phyloP scores from a whole-genome alignment of 2,113 vertebrate species.

The Hylia prasina region DNA sequence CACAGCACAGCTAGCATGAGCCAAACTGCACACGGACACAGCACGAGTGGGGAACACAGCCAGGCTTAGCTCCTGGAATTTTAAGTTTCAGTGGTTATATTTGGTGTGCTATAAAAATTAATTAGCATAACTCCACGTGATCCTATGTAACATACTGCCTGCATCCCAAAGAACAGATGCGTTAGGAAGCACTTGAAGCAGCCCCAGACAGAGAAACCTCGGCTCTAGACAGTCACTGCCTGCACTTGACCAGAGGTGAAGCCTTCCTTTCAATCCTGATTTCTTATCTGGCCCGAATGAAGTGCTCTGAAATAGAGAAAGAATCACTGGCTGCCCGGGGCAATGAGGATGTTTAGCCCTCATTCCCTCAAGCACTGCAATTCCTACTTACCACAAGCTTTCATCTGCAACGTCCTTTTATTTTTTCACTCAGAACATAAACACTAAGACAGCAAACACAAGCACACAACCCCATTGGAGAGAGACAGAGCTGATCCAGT shows the following conservation, averaged over 20 bases:
- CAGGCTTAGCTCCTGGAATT: neutral
- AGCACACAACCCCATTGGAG: neutral
- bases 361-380: neutral
- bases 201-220: neutral
- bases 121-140: neutral
- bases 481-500: neutral
- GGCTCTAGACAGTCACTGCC: neutral
- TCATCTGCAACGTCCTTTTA: neutral
- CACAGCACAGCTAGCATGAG: rapidly evolving
- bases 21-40: neutral
- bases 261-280: neutral
- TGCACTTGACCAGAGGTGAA: neutral
- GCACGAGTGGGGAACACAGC: neutral
- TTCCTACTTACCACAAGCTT: neutral
- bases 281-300: neutral
- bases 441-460: neutral
- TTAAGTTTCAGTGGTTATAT: neutral
- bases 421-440: neutral
- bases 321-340: neutral
- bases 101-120: neutral
- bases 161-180: neutral
- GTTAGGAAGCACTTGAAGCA: neutral
- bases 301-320: neutral
- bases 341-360: neutral
- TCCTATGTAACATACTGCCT: neutral